Percentiles rank a stretch among this genome's conserved stretches.
Evolutionary conservation across 2,113 vertebrate species (phyloP).

Genomic region (Tauraco erythrolophus): DNA sequence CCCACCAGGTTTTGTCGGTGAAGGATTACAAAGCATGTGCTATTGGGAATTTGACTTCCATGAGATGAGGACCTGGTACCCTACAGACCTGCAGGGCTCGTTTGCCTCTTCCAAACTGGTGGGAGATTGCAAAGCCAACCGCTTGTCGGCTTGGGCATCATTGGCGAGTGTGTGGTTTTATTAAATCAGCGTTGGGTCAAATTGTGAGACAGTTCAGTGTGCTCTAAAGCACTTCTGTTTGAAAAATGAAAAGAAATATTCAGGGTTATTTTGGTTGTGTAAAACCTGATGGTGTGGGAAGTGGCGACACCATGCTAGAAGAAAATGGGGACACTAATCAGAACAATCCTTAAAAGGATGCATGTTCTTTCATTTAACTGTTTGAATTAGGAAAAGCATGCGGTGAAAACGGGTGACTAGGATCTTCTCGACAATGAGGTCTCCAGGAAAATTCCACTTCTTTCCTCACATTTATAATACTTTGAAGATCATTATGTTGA

Average conservation of each 20-base stretch:
- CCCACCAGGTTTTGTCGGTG: neutral
- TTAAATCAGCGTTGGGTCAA: neutral
- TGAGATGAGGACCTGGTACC: neutral
- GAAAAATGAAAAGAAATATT: neutral
- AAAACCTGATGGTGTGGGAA: constrained; percentile 50
- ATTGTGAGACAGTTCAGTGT: neutral
- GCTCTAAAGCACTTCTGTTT: neutral
- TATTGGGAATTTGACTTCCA: neutral
- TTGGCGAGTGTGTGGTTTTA: neutral
- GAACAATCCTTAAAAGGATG: neutral
- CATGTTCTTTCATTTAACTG: neutral
- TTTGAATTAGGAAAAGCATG: neutral
- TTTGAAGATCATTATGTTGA: neutral
- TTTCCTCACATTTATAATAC: neutral
- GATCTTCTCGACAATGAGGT: neutral
- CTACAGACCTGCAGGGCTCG: neutral
- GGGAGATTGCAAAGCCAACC: neutral
- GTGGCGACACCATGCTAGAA: neutral
- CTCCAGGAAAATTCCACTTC: constrained; percentile 3
- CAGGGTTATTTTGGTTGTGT: constrained; percentile 6
- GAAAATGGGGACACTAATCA: neutral
- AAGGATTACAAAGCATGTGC: neutral
- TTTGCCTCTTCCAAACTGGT: neutral
- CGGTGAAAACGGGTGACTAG: neutral
- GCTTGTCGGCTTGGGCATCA: neutral